Conservation (phyloP, 2,888 invertebrate genomes). For the Philaethria dido region DNA sequence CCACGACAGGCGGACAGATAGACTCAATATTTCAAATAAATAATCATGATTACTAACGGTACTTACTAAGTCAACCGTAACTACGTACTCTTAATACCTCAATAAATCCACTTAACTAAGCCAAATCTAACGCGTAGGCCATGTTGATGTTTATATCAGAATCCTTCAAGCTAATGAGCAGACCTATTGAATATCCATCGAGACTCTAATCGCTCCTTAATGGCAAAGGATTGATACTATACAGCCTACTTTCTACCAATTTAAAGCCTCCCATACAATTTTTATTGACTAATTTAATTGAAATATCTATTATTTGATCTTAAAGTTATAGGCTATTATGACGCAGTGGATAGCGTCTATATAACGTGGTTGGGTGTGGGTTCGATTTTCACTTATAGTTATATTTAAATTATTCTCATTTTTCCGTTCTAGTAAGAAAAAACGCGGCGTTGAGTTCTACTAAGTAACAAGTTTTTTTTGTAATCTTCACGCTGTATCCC, state of each 20-base stretch:
- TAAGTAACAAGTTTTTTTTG: too few relatives aligned
- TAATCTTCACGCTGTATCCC: too few relatives aligned
- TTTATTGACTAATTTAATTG: slow-evolving; percentile 26
- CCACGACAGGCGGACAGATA: too few relatives aligned
- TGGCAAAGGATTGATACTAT: slow-evolving; percentile 29
- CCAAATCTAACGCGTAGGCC: slow-evolving; percentile 30
- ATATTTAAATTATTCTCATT: too few relatives aligned
- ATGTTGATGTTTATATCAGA: slow-evolving; percentile 32
- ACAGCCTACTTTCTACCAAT: slow-evolving; percentile 14
- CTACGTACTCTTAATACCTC: slow-evolving; percentile 7
- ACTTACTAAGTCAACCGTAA: not conserved
- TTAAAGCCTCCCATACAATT: slow-evolving; percentile 8
- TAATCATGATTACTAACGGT: not conserved
- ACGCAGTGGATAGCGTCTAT: too few relatives aligned
- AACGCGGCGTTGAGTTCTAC: too few relatives aligned
- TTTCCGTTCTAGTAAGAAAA: too few relatives aligned
- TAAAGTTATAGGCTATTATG: not conserved
- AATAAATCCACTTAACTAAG: slow-evolving; percentile 30
- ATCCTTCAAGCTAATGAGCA: slow-evolving; percentile 38
- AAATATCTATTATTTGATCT: slow-evolving; percentile 18
- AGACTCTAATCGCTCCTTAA: slow-evolving; percentile 37
- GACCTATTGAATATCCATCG: slow-evolving; percentile 38
- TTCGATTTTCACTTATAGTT: too few relatives aligned
- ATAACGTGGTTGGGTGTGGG: not conserved
- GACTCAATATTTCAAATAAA: not conserved